Conservation (phyloP, 2,888 invertebrate genomes). For the Acholoe squamosa region DNA sequence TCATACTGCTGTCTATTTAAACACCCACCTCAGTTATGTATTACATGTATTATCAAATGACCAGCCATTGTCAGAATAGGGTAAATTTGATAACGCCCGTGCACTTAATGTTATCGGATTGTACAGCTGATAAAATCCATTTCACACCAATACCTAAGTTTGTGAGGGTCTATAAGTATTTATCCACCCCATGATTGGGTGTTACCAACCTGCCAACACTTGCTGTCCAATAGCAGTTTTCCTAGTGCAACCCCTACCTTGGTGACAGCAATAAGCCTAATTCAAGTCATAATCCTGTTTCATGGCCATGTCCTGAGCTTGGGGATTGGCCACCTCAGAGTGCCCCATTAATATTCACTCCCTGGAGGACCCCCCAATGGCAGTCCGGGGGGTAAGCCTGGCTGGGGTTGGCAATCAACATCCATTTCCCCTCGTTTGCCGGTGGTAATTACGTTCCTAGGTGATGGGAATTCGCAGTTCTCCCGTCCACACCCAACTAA, state of each 20-base stretch:
- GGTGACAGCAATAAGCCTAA: not conserved
- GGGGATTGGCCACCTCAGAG: not conserved
- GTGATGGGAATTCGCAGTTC: not conserved
- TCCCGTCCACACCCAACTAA: not conserved
- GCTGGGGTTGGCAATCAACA: not conserved
- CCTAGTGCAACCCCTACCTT: not conserved
- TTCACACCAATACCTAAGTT: too few relatives aligned
- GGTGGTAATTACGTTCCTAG: not conserved
- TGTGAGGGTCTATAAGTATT: too few relatives aligned
- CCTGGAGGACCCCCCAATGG: not conserved
- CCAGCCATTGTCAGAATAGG: too few relatives aligned
- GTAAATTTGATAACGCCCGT: too few relatives aligned
- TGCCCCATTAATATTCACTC: not conserved
- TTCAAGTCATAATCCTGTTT: conserved; percentile 10
- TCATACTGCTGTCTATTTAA: too few relatives aligned
- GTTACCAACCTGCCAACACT: too few relatives aligned
- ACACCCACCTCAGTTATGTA: too few relatives aligned
- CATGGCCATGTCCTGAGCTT: not conserved
- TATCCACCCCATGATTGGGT: too few relatives aligned
- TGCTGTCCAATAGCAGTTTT: too few relatives aligned
- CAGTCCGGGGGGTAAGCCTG: not conserved
- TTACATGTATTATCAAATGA: too few relatives aligned
- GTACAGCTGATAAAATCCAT: too few relatives aligned
- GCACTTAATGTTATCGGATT: too few relatives aligned
- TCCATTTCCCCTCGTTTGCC: not conserved